Base-by-base conservation (phyloP, 2,888 invertebrate genomes). In the Lamellibrachia satsuma region DNA sequence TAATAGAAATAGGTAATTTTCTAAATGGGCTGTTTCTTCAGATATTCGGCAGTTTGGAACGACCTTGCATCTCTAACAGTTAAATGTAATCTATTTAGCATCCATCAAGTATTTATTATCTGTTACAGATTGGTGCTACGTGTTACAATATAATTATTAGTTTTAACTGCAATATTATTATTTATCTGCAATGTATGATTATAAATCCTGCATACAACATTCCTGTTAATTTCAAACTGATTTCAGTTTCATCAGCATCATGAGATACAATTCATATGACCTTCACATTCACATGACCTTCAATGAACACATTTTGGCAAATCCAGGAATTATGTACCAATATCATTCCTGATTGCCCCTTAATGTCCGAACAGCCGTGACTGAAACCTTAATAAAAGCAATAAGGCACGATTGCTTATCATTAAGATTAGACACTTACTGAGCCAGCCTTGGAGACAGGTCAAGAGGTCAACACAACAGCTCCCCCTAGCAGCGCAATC, bases 401-500 rank as follows among this genome's bases (percentile, higher is more conserved):
- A 75, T 75, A 22, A 75, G 15, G 75, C 75, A 22, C 22, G 75
- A 75, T 22, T 75, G 75, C 75, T 15, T 22, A n/a, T 2, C 75
- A 75, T 75, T 75, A 75, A 75, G 75, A 75, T 75, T 75, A 75
- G 75, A 15, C 22, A 4, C 75, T n/a, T n/a, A 75, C 75, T 75
- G 75, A 6, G 22, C 1, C 75, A 6, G 22, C 15, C 22, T n/a
- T 22, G 15, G 22, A 22, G 15, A 2, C 75, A 75, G 75, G 75
- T 75, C 75, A 75, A 75, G 75, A 75, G 75, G 75, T 75, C 75
- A 75, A 75, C 75, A 75, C 75, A 22, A 75, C 75, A 22, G n/a
- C 75, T 75, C 22, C 75, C 55, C 75, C 75, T 75, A 75, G 15
- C 15, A 6, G 75, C 2, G 6, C 39, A 75, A 75, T 75, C 15